Percentiles rank a stretch among this genome's conserved stretches.
These are phyloP conservation scores for Dermatemys mawii DNA, from an alignment of 2,113 vertebrate genomes.

Conservation along the genomic window DNA sequence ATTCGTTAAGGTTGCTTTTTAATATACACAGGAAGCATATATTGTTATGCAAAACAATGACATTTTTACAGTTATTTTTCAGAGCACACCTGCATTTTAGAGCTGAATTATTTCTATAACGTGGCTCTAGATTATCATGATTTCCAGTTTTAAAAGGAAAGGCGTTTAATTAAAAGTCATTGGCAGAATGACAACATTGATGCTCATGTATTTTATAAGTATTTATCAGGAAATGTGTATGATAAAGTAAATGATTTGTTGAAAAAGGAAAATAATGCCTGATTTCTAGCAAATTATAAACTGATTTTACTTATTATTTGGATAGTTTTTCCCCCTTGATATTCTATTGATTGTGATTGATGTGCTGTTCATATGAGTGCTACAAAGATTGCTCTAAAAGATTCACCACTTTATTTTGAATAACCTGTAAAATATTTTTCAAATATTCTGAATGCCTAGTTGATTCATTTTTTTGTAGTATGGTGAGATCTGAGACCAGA, in stretches of 20 bases:
- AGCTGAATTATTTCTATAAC: not conserved
- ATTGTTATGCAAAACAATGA: not conserved
- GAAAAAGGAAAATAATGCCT: not conserved
- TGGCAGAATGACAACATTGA: not conserved
- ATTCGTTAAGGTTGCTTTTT: not conserved
- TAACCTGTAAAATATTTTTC: not conserved
- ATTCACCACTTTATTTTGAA: not conserved
- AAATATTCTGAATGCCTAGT: not conserved
- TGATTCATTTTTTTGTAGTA: not conserved
- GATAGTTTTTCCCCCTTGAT: not conserved
- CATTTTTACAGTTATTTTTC: not conserved
- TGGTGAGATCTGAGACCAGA: not conserved
- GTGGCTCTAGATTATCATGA: not conserved
- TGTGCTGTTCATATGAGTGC: not conserved
- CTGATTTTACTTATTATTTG: not conserved
- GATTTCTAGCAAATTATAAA: not conserved
- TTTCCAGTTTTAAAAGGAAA: not conserved
- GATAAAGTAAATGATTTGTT: not conserved
- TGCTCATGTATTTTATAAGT: not conserved
- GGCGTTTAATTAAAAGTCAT: not conserved
- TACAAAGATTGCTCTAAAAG: not conserved
- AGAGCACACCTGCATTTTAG: not conserved
- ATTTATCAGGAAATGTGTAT: not conserved
- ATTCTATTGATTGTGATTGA: not conserved
- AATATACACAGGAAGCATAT: rapidly evolving